These are phyloP conservation scores for Cyclophora punctaria DNA, from an alignment of 2,888 invertebrate species.

Conservation along the genomic window DNA sequence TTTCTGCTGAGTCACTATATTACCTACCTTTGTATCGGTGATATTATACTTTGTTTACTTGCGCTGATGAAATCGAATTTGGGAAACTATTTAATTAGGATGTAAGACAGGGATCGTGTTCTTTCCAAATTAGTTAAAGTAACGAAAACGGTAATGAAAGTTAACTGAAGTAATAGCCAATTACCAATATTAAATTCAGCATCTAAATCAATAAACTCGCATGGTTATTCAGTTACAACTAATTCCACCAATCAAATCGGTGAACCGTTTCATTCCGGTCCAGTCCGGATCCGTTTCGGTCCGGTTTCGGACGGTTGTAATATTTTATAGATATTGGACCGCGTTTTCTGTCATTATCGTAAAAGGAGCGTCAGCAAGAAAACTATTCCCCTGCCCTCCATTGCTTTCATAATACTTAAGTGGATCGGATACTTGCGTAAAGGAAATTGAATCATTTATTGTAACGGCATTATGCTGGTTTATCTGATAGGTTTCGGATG, in stretches of 20 bases:
- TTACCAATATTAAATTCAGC: no score
- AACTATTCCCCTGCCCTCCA: conserved; percentile 68
- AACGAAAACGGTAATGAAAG: no score
- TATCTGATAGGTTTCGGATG: conserved; percentile 64
- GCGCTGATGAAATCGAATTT: no score
- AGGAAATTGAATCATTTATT: conserved; percentile 74
- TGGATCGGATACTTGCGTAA: conserved; percentile 69
- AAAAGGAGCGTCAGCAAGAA: conserved; percentile 74
- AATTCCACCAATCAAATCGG: conserved; percentile 58
- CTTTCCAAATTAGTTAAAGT: no score
- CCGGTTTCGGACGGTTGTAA: conserved; percentile 31
- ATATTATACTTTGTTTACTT: no score
- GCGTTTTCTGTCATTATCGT: conserved; percentile 71
- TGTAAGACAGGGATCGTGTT: no score
- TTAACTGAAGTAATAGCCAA: no score
- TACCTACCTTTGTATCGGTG: no score
- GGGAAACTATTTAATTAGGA: neutral
- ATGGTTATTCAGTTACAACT: conserved; percentile 37
- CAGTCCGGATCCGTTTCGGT: conserved; percentile 24
- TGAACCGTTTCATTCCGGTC: conserved; percentile 19
- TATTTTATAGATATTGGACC: conserved; percentile 74
- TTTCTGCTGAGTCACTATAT: neutral
- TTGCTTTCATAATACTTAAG: conserved; percentile 74
- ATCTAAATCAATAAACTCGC: conserved; percentile 12
- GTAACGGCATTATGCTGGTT: conserved; percentile 65